Conservation (phyloP, 2,888 invertebrate species). For the Cataglyphis cursor region DNA sequence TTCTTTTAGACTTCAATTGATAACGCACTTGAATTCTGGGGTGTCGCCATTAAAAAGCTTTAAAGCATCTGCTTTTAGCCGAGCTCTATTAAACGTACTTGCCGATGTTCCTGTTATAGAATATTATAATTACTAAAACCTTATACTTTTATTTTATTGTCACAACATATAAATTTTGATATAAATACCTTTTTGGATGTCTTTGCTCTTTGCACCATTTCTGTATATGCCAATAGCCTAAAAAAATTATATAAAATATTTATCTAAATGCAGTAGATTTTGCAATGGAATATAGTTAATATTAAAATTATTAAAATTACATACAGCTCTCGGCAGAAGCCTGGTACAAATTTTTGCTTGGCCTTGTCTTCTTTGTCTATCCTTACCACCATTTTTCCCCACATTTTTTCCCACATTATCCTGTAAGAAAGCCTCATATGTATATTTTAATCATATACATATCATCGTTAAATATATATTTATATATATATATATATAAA, state of each 20-base stretch:
- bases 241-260: slow-evolving; percentile 11
- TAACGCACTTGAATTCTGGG: neutral
- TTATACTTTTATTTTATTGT: neutral
- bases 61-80: slow-evolving; percentile 23
- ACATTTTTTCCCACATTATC: neutral
- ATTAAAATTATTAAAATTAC: neutral
- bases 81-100: neutral
- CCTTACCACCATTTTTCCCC: neutral
- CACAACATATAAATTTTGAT: neutral
- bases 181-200: slow-evolving; percentile 20
- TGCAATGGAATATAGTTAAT: neutral
- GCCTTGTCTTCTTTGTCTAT: neutral
- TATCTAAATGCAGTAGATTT: neutral
- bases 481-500: neutral
- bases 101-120: neutral
- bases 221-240: slow-evolving; percentile 39
- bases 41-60: slow-evolving; percentile 30
- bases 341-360: slow-evolving; percentile 5
- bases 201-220: slow-evolving; percentile 33
- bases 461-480: neutral
- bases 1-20: neutral
- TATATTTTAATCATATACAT: neutral
- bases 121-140: slow-evolving; percentile 9
- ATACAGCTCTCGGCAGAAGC: slow-evolving; percentile 23
- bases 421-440: neutral